Evolutionary conservation across 2,888 invertebrate species (phyloP), one percentile per base, ranked within the genome.

Genomic region (Tenthredo scrophulariae): DNA sequence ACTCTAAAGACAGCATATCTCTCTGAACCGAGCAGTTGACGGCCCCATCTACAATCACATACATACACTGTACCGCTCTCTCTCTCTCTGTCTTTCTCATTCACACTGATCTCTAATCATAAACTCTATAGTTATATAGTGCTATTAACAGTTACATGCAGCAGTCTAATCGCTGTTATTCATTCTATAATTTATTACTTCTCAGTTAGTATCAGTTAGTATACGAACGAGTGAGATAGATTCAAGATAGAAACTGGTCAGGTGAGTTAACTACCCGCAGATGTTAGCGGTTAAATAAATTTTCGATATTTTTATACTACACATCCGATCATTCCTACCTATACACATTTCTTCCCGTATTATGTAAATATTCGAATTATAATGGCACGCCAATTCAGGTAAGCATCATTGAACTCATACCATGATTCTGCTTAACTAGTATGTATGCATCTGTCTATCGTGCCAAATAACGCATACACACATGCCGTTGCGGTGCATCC

Each of bases 321-420:
- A n/a, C n/a, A n/a, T n/a, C n/a, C 46, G 46, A 46, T 22, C 7
- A n/a, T 58, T 22, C 22, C 22, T n/a, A 7, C 4, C 15, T 15
- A 15, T 46, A 4, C 7, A 33, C 33, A n/a, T 54, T n/a, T 54
- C 0, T n/a, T 54, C 54, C 15, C 26, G 18, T 18, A 33, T 67
- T 33, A 67, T 67, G 67, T 33, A 67, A 67, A 67, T 67, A 67
- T 67, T 67, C 33, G 33, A 67, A 67, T 33, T 67, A 5, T 26
- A 33, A 5, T 67, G 2, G 33, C 33, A 67, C 33, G 18, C 67
- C 33, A 33, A 33, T 67, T 29, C 15, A 13, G 67, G 29, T 3
- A 67, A 67, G 67, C 67, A 67, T 18, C 33, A 26, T 18, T 67
- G 3, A 62, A 26, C 22, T 22, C 26, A 62, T 29, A 62, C 15